Base-by-base conservation (phyloP, 2,113 vertebrate genomes). In the Entelurus aequoreus region DNA sequence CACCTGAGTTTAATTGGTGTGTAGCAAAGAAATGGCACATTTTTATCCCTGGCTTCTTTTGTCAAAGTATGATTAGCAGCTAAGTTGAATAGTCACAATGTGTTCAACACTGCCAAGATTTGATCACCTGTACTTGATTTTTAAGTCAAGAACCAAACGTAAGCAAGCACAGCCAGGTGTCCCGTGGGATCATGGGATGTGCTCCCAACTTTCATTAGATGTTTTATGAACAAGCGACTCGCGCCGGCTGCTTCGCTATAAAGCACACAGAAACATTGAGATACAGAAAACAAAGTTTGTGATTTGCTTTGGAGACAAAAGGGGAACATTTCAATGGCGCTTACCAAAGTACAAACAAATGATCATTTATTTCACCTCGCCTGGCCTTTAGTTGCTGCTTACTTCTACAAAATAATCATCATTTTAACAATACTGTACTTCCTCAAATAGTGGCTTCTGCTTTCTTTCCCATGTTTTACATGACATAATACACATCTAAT, bases 131-230 rank as follows among this genome's bases (percentile, higher is more conserved):
- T 94, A 96, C 96, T 98, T 92, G 95, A 93, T 95, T 98, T 99
- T 95, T 98, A 98, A 99, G 96, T 98, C 96, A 99, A 98, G 96
- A 99, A 98, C 95, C 96, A 98, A 98, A 98, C 94, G 96, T 98
- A 95, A 98, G 96, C 96, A 96, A 99, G 94, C 96, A 99, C 94
- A 99, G 96, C 94, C 95, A 92, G 95, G 90, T 95, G 94, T 99
- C 96, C 96, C 92, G 82, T 87, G 95, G 94, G 96, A 92, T 97
- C 92, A 81, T 87, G 95, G 94, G 96, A 92, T 97, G 95, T 99
- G 95, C 95, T 97, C 95, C 98, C 96, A 98, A 97, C 93, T 97
- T 96, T 98, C 96, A 97, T 94, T 95, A 98, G 96, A 92, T 94
- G 96, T 97, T 97, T 97, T 97, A 98, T 96, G 95, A 97, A 97